Conservation (phyloP, 2,888 invertebrate genomes). For the Dryococelus australis region DNA sequence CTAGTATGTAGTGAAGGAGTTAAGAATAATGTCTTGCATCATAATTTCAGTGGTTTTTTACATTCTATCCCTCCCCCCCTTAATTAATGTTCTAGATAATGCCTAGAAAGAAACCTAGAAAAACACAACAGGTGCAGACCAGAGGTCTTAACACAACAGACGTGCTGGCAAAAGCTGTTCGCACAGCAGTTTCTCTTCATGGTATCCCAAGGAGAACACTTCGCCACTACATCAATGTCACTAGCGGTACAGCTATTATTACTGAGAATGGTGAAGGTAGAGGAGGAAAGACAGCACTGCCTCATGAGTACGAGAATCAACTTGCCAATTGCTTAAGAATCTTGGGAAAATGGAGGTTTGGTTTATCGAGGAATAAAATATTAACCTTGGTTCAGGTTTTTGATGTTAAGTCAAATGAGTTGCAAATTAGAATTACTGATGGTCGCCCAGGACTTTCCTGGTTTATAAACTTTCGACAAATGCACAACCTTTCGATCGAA, state of each 20-base stretch:
- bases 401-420: conserved; percentile 16
- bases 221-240: not conserved
- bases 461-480: not conserved
- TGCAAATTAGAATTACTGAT: not conserved
- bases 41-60: not conserved
- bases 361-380: not conserved
- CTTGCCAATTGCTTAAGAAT: conserved; percentile 13
- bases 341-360: not conserved
- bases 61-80: not conserved
- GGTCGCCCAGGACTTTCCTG: not conserved
- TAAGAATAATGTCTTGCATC: not conserved
- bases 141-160: not conserved
- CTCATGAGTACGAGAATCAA: not conserved
- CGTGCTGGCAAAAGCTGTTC: not conserved
- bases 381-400: not conserved
- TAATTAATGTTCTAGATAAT: not conserved
- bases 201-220: not conserved
- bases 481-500: not conserved
- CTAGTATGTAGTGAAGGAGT: not conserved
- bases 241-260: not conserved
- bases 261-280: not conserved
- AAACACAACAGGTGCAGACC: conserved; percentile 10
- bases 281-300: not conserved
- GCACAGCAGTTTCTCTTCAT: not conserved
- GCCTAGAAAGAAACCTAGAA: not conserved